Base-by-base conservation (phyloP, 2,888 invertebrate species). In the Pristionchus entomophagus region DNA sequence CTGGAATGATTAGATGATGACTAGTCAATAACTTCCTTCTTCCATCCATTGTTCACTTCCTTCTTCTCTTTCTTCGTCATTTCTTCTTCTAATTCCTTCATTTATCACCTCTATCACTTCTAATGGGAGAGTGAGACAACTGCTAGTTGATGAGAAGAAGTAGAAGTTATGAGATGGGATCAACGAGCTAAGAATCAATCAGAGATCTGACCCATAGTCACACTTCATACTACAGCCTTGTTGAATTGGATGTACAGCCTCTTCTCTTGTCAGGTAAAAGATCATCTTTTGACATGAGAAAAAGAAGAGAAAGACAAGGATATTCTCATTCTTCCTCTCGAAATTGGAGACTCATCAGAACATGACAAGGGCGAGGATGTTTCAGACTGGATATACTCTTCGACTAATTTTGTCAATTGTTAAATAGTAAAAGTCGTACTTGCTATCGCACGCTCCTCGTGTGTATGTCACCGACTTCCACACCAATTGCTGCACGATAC, bases 401-500 rank as follows among this genome's bases (percentile, higher is more conserved):
- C 29, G 62, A 62, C 12, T 10, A 45, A 41, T 22, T 69, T 32
- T 29, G 8, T 62, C 59, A 8, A 29, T 62, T 29, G 69, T 38
- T 38, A 17, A 38, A 38, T 69, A 6, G 69, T 19, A 38, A 69
- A 22, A 10, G 22, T 35, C 69, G 17, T 22, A 69, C 69, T 69
- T 35, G 69, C 69, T 69, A n/a, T 69, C n/a, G 38, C 69, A 69
- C 38, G 69, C 69, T 69, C 69, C 69, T 69, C 69, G 69, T 69
- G 69, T 38, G 69, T 69, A 69, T n/a, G 53, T 35, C 35, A 19
- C 62, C 26, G 89, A 89, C 86, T 92, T 92, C 90, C 91, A 91
- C 41, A 89, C 85, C 10, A 92, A 86, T 82, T 92, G 92, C 69
- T 90, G 89, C 26, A 89, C 82, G 17, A 91, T 88, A 32, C 88